A percentile compares a stretch with the other conserved stretches of the same genome.
These are phyloP conservation scores for Metaphire vulgaris DNA, from an alignment of 1,140 invertebrate species.

Conservation along the genomic window DNA sequence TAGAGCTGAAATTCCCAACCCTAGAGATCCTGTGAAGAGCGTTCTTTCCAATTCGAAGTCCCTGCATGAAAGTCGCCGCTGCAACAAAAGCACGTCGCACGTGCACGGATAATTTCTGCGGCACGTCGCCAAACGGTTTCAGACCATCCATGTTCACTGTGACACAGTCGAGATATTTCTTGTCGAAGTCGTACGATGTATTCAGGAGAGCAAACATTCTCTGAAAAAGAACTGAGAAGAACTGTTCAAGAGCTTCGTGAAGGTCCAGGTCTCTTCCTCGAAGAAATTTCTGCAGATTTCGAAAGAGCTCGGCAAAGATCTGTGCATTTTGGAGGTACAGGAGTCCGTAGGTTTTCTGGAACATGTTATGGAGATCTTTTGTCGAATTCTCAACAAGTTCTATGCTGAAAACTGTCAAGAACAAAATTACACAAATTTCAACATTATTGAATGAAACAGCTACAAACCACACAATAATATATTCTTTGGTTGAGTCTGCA, in stretches of 20 bases:
- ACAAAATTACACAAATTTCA: too few species aligned
- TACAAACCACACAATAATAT: too few species aligned
- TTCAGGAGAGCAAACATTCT: constrained; percentile 92
- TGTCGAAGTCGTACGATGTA: constrained; percentile 77
- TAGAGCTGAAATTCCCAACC: too few species aligned
- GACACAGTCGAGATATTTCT: constrained; percentile 62
- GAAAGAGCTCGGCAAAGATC: constrained; percentile 85
- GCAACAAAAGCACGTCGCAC: constrained; percentile 88
- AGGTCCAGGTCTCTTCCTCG: constrained; percentile 64
- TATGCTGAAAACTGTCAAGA: constrained; percentile 33
- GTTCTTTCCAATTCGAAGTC: constrained; percentile 71
- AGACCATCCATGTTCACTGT: constrained; percentile 83
- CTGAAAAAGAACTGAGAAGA: constrained; percentile 86
- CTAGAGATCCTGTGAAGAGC: constrained; percentile 73
- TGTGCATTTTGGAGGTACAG: constrained; percentile 88
- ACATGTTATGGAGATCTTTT: constrained; percentile 84
- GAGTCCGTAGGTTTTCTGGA: constrained; percentile 85
- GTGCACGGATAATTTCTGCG: constrained; percentile 77
- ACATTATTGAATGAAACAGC: too few species aligned
- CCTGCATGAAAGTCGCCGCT: constrained; percentile 83
- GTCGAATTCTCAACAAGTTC: constrained; percentile 74
- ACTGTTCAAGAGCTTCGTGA: constrained; percentile 77
- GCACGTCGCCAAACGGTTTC: constrained; percentile 88
- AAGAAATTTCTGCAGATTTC: constrained; percentile 83
- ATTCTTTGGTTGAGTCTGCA: too few species aligned